Conservation (phyloP, 2,888 invertebrate genomes). For the Proisotoma minuta region DNA sequence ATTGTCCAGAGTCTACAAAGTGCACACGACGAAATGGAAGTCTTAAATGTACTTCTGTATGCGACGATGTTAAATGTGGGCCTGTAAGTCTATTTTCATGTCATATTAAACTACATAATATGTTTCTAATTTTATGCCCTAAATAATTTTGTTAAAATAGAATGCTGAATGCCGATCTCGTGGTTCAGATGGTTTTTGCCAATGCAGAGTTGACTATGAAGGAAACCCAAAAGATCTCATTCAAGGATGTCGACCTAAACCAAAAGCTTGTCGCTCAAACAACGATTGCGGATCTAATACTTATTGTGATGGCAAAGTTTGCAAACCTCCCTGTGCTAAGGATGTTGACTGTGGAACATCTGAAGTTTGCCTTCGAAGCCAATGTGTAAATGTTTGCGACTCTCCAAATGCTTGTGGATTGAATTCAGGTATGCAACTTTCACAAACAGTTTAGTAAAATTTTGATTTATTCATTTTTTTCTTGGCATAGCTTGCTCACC, state of each 20-base stretch:
- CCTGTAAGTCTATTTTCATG: slow-evolving; percentile 49
- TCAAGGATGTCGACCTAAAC: slow-evolving; percentile 69
- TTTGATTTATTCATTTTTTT: slow-evolving; percentile 56
- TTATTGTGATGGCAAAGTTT: slow-evolving; percentile 74
- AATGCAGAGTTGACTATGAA: slow-evolving; percentile 71
- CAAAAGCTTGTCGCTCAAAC: slow-evolving; percentile 66
- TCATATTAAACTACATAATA: not conserved
- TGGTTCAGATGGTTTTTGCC: slow-evolving; percentile 71
- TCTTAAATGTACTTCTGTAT: slow-evolving; percentile 78
- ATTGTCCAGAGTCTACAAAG: slow-evolving; percentile 74
- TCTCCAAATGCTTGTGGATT: slow-evolving; percentile 73
- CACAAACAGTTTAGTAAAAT: not conserved
- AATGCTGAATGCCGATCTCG: slow-evolving; percentile 77
- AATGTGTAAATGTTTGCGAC: slow-evolving; percentile 75
- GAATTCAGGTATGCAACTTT: slow-evolving; percentile 49
- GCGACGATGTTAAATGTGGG: slow-evolving; percentile 72
- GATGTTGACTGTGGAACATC: slow-evolving; percentile 72
- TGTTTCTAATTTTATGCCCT: too few species aligned
- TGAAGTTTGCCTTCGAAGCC: slow-evolving; percentile 76
- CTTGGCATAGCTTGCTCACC: slow-evolving; percentile 67
- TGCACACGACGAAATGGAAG: slow-evolving; percentile 67
- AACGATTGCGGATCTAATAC: slow-evolving; percentile 71
- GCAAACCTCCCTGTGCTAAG: slow-evolving; percentile 72
- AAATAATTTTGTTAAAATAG: too few species aligned
- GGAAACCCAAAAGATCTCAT: slow-evolving; percentile 68